Percentiles rank a stretch among this genome's conserved stretches.
phyloP scores from a whole-genome alignment of 1,140 invertebrate species.

The Caenorhabditis remanei region DNA sequence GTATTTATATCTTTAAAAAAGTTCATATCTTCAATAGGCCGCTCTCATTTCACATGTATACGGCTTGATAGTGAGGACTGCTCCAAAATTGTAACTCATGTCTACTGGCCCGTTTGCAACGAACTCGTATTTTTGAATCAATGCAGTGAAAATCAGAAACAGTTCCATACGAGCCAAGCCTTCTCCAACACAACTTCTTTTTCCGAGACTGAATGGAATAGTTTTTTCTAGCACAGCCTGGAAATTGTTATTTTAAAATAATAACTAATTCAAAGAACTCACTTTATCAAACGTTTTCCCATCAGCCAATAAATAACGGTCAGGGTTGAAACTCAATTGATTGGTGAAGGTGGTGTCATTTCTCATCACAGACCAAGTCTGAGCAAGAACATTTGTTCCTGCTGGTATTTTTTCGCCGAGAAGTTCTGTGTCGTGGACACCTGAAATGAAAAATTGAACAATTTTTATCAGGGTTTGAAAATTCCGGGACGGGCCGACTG shows the following conservation, averaged over 20 bases:
- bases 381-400: not conserved
- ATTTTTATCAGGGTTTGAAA: too few relatives aligned
- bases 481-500: too few relatives aligned
- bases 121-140: constrained; percentile 73
- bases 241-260: too few relatives aligned
- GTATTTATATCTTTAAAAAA: too few relatives aligned
- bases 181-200: constrained; percentile 76
- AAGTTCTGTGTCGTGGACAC: not conserved
- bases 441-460: not conserved
- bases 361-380: constrained; percentile 44
- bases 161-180: constrained; percentile 73
- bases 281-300: constrained; percentile 41
- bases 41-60: constrained; percentile 13
- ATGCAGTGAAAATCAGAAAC: constrained; percentile 70
- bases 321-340: constrained; percentile 16
- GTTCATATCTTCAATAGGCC: not conserved
- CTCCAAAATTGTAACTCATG: constrained; percentile 28
- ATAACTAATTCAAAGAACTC: not conserved
- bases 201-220: constrained; percentile 83
- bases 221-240: constrained; percentile 80
- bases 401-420: not conserved
- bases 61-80: constrained; percentile 27
- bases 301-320: constrained; percentile 33
- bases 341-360: constrained; percentile 28
- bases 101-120: constrained; percentile 42